Evolutionary conservation across 2,888 invertebrate genomes (phyloP).

Genomic region (Ethmia dodecea): DNA sequence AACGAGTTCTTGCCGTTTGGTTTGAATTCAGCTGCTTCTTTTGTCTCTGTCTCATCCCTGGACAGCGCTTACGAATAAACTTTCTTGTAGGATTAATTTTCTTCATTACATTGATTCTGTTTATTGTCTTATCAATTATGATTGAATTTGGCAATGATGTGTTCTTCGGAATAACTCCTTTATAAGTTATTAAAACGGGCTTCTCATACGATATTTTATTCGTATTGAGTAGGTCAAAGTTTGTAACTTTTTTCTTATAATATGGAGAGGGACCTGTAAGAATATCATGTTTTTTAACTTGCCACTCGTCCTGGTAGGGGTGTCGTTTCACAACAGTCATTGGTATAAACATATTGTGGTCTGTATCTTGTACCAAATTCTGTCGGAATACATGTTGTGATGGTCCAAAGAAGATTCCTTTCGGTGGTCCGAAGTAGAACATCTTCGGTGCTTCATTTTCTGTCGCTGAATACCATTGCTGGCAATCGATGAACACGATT

Average conservation of each 20-base stretch:
- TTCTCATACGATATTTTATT: too few species aligned
- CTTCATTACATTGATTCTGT: slow-evolving; percentile 27
- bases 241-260: neutral
- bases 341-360: slow-evolving; percentile 13
- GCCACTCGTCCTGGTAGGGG: slow-evolving; percentile 7
- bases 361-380: slow-evolving; percentile 11
- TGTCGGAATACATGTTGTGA: too few species aligned
- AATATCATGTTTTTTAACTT: slow-evolving; percentile 1
- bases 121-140: slow-evolving; percentile 24
- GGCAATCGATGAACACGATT: slow-evolving; percentile 26
- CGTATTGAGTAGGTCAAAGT: too few species aligned
- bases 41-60: slow-evolving; percentile 18
- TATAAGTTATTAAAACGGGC: too few species aligned
- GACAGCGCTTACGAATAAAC: slow-evolving; percentile 33
- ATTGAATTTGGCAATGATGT: too few species aligned
- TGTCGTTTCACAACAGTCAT: slow-evolving; percentile 1
- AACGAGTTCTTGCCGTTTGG: slow-evolving; percentile 36
- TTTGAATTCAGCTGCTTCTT: slow-evolving; percentile 20
- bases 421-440: neutral
- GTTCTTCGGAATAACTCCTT: too few species aligned
- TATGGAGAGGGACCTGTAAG: neutral
- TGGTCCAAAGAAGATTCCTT: too few species aligned
- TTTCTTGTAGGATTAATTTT: slow-evolving; percentile 27
- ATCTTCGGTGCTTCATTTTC: neutral
- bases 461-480: slow-evolving; percentile 46